These are phyloP conservation scores for Acromyrmex echinatior DNA, from an alignment of 1,140 invertebrate species.

Conservation along the genomic window DNA sequence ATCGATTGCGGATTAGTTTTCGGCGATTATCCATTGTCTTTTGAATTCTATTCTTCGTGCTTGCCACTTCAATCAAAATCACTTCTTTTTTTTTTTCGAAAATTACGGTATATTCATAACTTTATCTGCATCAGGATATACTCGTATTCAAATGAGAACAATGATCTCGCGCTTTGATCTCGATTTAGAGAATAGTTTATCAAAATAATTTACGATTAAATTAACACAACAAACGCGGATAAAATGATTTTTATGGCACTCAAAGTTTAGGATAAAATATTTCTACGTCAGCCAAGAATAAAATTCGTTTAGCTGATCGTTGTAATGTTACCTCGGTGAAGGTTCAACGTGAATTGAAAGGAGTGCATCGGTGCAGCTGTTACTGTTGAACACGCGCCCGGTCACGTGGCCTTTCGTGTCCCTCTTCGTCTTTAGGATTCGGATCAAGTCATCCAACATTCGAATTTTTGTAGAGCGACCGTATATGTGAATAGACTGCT, in stretches of 20 bases:
- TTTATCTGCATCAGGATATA: neutral
- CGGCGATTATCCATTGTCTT: conserved; percentile 34
- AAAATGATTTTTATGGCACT: neutral
- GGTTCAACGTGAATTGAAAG: conserved; percentile 74
- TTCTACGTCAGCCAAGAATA: neutral
- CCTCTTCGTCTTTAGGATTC: neutral
- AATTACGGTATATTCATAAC: conserved; percentile 31
- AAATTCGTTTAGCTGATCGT: neutral
- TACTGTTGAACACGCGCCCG: conserved; percentile 75
- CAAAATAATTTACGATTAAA: neutral
- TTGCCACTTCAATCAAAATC: conserved; percentile 22
- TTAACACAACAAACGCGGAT: neutral
- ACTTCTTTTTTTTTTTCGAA: conserved; percentile 23
- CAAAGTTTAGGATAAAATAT: neutral
- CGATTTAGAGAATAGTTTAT: neutral
- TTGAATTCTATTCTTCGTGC: conserved; percentile 7
- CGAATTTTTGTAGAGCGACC: neutral
- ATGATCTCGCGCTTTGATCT: neutral
- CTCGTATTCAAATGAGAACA: neutral
- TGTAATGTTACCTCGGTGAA: conserved; percentile 50
- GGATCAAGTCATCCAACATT: neutral
- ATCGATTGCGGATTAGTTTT: conserved; percentile 31
- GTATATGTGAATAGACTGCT: neutral
- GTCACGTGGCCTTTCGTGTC: conserved; percentile 66
- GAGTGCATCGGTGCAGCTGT: conserved; percentile 70